Base-by-base conservation (phyloP, 1,140 invertebrate genomes). In the Meloidogyne chitwoodi region DNA sequence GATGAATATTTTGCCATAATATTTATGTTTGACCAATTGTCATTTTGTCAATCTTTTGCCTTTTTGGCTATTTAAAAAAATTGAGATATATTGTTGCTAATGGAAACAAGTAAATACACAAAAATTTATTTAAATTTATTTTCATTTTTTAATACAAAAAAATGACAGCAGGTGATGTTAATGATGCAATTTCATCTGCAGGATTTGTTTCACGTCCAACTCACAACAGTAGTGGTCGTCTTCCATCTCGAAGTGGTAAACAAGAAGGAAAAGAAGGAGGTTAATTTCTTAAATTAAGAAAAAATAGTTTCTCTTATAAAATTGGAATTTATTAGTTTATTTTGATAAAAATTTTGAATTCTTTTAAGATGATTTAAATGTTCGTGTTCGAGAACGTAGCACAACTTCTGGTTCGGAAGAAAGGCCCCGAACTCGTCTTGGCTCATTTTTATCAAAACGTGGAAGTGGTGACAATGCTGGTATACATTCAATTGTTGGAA, bases 381-480 rank as follows among this genome's bases (percentile, higher is more conserved):
- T 76, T 16, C 75, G 75, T 38, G 75, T 76, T 22, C 48, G 68
- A 29, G 68, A 76, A 64, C 67, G 75, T 38, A 22, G 74, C 41
- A 44, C 44, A 34, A 56, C 56, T 0, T 31, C 66, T 38, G 10
- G 34, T 26, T 24, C 63, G 8, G 44, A 61, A 70, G 75, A 67
- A 75, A 62, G 75, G 3, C 75, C 75, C n/a, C 22, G 29, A 14
- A 75, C 64, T 68, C 38, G 75, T 2, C 48, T 76, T 34, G 48
- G 72, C 26, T 74, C 72, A 14, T 70, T 76, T 64, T 68, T 24
- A 22, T 67, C 75, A 24, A 68, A 56, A 27, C 29, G 68, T n/a
- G 61, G 67, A 12, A 34, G 22, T 24, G 67, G 67, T 31, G 34
- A 19, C n/a, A 24, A 10, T 27, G 27, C 12, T 22, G 24, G 48